Base-by-base conservation (phyloP, 2,888 invertebrate species). In the Phalangium opilio region DNA sequence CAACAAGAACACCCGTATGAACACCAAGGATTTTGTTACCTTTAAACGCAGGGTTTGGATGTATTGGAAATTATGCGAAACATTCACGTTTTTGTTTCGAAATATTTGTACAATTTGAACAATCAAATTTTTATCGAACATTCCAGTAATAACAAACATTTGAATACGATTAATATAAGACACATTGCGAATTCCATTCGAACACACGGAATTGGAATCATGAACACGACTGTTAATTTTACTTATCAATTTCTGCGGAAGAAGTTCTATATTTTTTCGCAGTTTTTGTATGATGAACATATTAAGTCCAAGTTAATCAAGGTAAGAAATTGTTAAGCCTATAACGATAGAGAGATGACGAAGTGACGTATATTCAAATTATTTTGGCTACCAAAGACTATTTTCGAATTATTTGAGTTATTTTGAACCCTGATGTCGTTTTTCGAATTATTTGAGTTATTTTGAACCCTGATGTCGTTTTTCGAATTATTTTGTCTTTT, bases 271-370 rank as follows among this genome's bases (percentile, higher is more conserved):
- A 81, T 82, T 1, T 89, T 98, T 64, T 95, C 95, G 0, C 93
- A 95, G 66, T 96, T 96, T 64, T 77, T 98, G 67, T 95, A 83
- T 63, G 95, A 96, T 64, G 98, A 98, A 66, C 91, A 91, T 61
- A 91, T 98, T 43, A 93, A 95, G 66, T 91, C 93, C 0, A 75
- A 90, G 48, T 72, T 98, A 2, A 75, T 87, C 55, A 89, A 90
- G 61, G 71, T 55, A 27, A 41, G 18, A 33, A 45, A 38, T 36
- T 45, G 12, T n/a, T n/a, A n/a, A n/a, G n/a, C n/a, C n/a, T n/a
- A n/a, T n/a, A n/a, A n/a, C n/a, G n/a, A n/a, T n/a, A n/a, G n/a
- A n/a, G n/a, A n/a, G n/a, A n/a, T n/a, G n/a, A n/a, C n/a, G n/a
- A n/a, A n/a, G n/a, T n/a, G n/a, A n/a, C n/a, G n/a, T n/a, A n/a